These are phyloP conservation scores for Ciconia boyciana DNA, from an alignment of 2,113 vertebrate species.

Conservation along the genomic window DNA sequence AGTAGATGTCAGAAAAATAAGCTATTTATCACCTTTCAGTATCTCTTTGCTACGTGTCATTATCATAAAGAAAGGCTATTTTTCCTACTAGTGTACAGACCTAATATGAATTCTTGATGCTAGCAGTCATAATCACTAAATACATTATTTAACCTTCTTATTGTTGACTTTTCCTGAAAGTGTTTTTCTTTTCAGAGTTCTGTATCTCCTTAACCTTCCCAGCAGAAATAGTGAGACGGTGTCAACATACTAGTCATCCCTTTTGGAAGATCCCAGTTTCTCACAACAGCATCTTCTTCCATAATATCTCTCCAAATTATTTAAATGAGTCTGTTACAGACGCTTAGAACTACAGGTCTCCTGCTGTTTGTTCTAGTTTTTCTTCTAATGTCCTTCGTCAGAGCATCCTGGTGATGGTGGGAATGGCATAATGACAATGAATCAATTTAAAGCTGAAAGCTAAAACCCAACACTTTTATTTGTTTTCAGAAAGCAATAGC, in stretches of 20 bases:
- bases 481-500: neutral
- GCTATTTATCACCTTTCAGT: neutral
- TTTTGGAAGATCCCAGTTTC: neutral
- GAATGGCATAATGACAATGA: neutral
- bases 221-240: neutral
- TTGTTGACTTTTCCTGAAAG: neutral
- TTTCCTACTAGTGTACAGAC: neutral
- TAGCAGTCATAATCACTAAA: neutral
- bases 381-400: neutral
- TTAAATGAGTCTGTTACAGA: neutral
- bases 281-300: neutral
- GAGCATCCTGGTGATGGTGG: neutral
- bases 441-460: neutral
- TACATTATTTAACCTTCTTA: neutral
- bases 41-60: neutral
- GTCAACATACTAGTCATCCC: neutral
- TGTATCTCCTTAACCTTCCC: neutral
- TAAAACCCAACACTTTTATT: neutral
- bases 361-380: neutral
- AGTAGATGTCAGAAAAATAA: neutral
- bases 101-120: neutral
- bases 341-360: neutral
- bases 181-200: neutral
- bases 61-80: neutral
- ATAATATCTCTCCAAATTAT: neutral